These are phyloP conservation scores for Gadopsis bispinosus DNA, from an alignment of 2,797 vertebrate species.

Conservation along the genomic window DNA sequence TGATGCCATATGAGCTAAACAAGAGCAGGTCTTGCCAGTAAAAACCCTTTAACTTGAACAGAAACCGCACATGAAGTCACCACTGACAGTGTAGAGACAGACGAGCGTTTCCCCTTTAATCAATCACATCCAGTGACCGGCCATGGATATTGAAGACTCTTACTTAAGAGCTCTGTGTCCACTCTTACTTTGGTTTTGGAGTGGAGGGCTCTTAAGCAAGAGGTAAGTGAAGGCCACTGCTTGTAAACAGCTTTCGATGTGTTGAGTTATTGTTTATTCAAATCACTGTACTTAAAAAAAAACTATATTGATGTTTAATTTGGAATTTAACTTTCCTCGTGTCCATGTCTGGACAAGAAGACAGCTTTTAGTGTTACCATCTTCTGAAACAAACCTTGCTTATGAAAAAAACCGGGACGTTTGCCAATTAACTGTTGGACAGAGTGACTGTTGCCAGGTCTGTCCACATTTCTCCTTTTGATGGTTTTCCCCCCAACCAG, in stretches of 20 bases:
- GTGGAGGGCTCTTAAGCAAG: constrained; percentile 61
- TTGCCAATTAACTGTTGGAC: constrained; percentile 68
- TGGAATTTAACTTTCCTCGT: constrained; percentile 46
- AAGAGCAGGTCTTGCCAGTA: constrained; percentile 62
- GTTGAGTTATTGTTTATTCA: constrained; percentile 47
- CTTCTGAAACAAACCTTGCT: constrained; percentile 50
- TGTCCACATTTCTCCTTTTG: constrained; percentile 48
- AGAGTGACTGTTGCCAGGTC: constrained; percentile 47
- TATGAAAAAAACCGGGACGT: constrained; percentile 54
- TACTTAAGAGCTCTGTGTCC: too few relatives aligned
- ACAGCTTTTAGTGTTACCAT: constrained; percentile 3
- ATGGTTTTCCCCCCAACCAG: constrained; percentile 29
- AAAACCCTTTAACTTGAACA: constrained; percentile 70
- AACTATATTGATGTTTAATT: constrained; percentile 47
- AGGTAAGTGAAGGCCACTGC: constrained; percentile 75
- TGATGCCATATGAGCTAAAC: constrained; percentile 69
- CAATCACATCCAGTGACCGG: constrained; percentile 46
- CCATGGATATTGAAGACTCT: constrained; percentile 55
- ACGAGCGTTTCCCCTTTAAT: constrained; percentile 35
- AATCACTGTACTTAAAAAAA: constrained; percentile 59
- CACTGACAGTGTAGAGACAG: constrained; percentile 40
- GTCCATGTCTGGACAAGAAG: constrained; percentile 46
- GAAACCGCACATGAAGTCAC: constrained; percentile 65
- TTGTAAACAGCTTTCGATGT: constrained; percentile 53
- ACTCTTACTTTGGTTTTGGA: too few relatives aligned